Base-by-base conservation (phyloP, 2,888 invertebrate species). In the Digitonthophagus gazella region DNA sequence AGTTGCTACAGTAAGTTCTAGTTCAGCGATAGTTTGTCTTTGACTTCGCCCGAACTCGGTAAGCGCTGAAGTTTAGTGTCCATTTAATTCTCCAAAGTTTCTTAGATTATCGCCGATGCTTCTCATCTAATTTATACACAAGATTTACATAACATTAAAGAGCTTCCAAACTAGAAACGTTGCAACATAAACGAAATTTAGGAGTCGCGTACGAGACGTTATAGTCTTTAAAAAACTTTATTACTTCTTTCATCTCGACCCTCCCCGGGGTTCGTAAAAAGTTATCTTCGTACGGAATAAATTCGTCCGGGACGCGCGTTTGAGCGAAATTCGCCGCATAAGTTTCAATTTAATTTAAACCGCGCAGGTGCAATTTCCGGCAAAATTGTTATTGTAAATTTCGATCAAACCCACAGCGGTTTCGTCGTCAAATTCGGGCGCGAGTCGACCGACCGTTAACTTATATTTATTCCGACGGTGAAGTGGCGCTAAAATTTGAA, bases 401-500 rank as follows among this genome's bases (percentile, higher is more conserved):
- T 61, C 61, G 18, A 61, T 61, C 18, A 61, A 18, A 61, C 16
- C 20, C 61, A 6, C n/a, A 8, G 61, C 19, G 28, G 28, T 44
- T 11, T 44, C 28, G 28, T 44, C 28, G 28, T 44, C 28, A 44
- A 44, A 44, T 44, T 44, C 11, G 2, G 61, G 19, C 61, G 61
- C 61, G 61, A 61, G 61, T 15, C 61, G 15, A n/a, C 6, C 14
- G 20, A 61, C 18, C 61, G 61, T 61, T 61, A 61, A 61, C n/a
- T 61, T 61, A 61, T 61, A 61, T 61, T 61, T 61, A 61, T 61
- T 61, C 20, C 20, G 18, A 18, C 20, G 18, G 18, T 61, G 61
- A 61, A 61, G 61, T 61, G 61, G 19, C 61, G 61, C 61, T 61
- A 61, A 61, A 61, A 61, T 61, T 61, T 61, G 61, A 61, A 61